A percentile compares a stretch with the other conserved stretches of the same genome.
Conservation (phyloP, 2,888 invertebrate genomes). For the Timema podura region DNA sequence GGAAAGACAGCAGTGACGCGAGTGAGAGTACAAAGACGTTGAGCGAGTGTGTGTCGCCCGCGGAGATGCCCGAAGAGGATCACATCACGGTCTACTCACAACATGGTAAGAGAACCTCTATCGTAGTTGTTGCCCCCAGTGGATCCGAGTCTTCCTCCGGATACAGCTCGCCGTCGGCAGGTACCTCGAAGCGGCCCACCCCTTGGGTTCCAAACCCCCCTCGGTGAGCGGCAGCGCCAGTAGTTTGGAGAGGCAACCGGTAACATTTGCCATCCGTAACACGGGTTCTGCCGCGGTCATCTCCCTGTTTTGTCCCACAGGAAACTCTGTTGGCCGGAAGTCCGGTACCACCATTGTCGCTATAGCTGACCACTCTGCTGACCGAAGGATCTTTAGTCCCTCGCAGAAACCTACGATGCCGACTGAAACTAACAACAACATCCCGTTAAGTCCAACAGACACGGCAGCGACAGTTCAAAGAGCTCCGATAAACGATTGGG, state of each 20-base stretch:
- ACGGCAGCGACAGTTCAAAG: too few relatives aligned
- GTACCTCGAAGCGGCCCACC: constrained; percentile 30
- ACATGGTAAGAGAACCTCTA: constrained; percentile 35
- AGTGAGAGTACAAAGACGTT: constrained; percentile 45
- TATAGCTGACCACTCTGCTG: too few relatives aligned
- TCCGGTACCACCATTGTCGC: neutral
- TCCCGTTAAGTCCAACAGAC: too few relatives aligned
- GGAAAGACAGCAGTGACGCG: constrained; percentile 40
- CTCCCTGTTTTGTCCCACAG: constrained; percentile 42
- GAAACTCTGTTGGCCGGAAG: neutral
- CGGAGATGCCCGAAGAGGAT: constrained; percentile 37
- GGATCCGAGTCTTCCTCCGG: constrained; percentile 50
- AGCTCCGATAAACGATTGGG: too few relatives aligned
- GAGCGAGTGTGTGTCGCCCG: constrained; percentile 45
- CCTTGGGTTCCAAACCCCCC: constrained; percentile 28
- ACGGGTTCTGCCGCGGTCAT: constrained; percentile 47
- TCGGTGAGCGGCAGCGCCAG: constrained; percentile 43
- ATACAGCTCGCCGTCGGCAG: constrained; percentile 48
- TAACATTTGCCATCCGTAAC: constrained; percentile 46
- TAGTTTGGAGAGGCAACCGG: constrained; percentile 37
- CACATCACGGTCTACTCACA: constrained; percentile 35
- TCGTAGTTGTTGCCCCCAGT: constrained; percentile 40
- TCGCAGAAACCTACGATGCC: too few relatives aligned
- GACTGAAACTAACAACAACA: too few relatives aligned
- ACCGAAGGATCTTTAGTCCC: too few relatives aligned